Conservation (phyloP, 2,797 vertebrate species). For the Chloroceryle inda region DNA sequence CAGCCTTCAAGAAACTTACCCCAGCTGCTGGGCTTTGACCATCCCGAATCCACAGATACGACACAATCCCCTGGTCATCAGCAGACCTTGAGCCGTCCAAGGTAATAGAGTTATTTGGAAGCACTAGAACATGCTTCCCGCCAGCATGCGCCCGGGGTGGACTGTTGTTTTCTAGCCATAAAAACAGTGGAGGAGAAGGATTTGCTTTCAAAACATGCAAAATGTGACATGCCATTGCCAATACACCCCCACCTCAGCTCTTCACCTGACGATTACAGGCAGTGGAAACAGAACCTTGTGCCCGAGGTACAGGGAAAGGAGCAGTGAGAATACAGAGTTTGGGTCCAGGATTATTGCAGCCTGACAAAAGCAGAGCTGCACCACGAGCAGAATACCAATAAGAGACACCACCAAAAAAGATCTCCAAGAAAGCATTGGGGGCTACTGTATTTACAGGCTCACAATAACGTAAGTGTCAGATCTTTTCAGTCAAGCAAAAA, state of each 20-base stretch:
- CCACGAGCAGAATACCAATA: neutral
- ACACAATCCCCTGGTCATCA: constrained; percentile 84
- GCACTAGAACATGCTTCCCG: constrained; percentile 88
- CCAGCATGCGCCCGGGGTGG: constrained; percentile 88
- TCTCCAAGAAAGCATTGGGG: neutral
- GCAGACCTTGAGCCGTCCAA: constrained; percentile 90
- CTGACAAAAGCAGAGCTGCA: neutral
- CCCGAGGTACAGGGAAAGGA: neutral
- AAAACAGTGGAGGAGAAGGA: constrained; percentile 60
- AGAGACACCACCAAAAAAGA: neutral
- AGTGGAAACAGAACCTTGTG: neutral
- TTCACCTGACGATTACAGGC: neutral
- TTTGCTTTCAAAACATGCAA: constrained; percentile 13
- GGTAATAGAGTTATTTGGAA: constrained; percentile 91
- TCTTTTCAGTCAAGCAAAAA: neutral
- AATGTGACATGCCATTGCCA: neutral
- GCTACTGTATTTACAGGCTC: neutral
- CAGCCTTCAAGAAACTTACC: constrained; percentile 78
- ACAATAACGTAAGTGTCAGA: neutral
- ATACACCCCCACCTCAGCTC: neutral
- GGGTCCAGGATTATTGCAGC: neutral
- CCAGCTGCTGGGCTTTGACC: constrained; percentile 92
- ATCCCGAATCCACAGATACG: constrained; percentile 89
- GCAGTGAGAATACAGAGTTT: neutral
- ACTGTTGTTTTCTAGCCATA: constrained; percentile 81